phyloP scores from a whole-genome alignment of 2,888 invertebrate species.

The Dynastes grantii region DNA sequence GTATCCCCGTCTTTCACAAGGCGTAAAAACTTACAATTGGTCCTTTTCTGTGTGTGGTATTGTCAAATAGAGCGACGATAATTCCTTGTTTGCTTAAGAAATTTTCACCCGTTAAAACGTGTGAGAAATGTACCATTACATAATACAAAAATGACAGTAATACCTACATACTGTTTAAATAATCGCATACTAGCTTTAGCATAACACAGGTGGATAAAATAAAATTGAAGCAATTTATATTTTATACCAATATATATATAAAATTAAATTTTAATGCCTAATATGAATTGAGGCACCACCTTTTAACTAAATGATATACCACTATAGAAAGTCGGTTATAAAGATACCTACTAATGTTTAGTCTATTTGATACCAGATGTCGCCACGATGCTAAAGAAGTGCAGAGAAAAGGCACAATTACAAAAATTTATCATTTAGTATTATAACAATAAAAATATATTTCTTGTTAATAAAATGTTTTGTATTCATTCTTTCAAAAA shows the following conservation, averaged over 20 bases:
- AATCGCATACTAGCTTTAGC: neutral
- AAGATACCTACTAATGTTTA: neutral
- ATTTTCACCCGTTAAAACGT: constrained; percentile 34
- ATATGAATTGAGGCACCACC: neutral
- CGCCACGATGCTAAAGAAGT: neutral
- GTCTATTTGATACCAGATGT: neutral
- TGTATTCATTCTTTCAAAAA: too few relatives aligned
- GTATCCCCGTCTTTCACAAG: constrained; percentile 16
- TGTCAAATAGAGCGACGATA: constrained; percentile 36
- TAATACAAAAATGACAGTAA: neutral
- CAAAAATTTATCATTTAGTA: too few relatives aligned
- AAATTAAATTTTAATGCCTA: neutral
- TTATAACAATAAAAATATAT: too few relatives aligned
- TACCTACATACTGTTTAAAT: constrained; percentile 1
- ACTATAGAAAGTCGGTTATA: neutral
- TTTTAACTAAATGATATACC: neutral
- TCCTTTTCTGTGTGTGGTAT: constrained; percentile 37
- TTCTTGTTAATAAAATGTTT: too few relatives aligned
- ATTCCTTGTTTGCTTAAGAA: constrained; percentile 28
- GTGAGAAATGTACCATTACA: constrained; percentile 27
- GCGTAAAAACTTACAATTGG: constrained; percentile 37
- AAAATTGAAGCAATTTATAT: neutral
- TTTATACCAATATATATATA: neutral
- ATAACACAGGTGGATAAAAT: neutral
- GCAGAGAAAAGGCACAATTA: too few relatives aligned